phyloP scores from a whole-genome alignment of 2,888 invertebrate genomes.

The Pyralis farinalis region DNA sequence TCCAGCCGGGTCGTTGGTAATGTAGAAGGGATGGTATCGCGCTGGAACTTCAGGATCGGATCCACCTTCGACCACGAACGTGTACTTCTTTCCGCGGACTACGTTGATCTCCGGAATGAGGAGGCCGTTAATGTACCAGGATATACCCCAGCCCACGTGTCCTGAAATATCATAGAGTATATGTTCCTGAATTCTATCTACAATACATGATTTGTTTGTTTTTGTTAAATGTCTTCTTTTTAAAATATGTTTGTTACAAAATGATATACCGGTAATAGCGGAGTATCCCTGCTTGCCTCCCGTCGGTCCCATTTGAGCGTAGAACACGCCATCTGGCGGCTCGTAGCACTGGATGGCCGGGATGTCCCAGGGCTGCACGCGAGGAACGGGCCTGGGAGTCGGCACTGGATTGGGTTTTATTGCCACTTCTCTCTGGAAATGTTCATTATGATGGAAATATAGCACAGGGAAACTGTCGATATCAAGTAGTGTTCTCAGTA shows the following conservation, averaged over 20 bases:
- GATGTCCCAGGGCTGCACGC: conserved; percentile 88
- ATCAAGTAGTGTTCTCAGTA: too few relatives aligned
- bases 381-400: conserved; percentile 83
- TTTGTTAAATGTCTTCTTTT: too few relatives aligned
- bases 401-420: conserved; percentile 63
- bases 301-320: conserved; percentile 96
- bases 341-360: conserved; percentile 94
- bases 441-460: too few relatives aligned
- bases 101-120: conserved; percentile 95
- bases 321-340: conserved; percentile 94
- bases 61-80: conserved; percentile 94
- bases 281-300: conserved; percentile 94
- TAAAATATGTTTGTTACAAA: too few relatives aligned
- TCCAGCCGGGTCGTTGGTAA: conserved; percentile 95
- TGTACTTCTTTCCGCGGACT: conserved; percentile 92
- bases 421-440: conserved; percentile 26
- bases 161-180: too few relatives aligned
- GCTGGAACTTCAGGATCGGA: conserved; percentile 89
- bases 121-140: conserved; percentile 96
- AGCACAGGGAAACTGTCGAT: too few relatives aligned
- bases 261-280: conserved; percentile 89
- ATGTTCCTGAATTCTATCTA: too few relatives aligned
- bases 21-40: conserved; percentile 95
- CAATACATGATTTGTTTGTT: too few relatives aligned
- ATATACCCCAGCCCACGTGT: conserved; percentile 96